phyloP scores from a whole-genome alignment of 2,888 invertebrate genomes.

The Nomada flava region DNA sequence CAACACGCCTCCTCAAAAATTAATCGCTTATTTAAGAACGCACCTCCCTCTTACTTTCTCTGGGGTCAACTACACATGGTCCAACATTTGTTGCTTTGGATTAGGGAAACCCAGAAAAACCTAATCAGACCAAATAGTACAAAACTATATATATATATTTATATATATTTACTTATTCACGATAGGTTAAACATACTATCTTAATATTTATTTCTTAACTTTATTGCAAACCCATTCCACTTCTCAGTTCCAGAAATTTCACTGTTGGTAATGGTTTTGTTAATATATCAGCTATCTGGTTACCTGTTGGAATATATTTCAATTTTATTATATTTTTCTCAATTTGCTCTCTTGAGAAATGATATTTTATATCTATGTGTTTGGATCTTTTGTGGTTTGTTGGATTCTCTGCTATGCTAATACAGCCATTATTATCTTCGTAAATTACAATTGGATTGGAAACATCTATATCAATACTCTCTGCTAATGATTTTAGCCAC shows the following conservation, averaged over 20 bases:
- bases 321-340: slow-evolving; percentile 1
- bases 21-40: background rate
- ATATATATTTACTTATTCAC: background rate
- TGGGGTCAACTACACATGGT: background rate
- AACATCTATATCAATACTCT: slow-evolving; percentile 67
- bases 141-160: background rate
- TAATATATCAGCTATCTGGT: background rate
- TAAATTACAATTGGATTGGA: slow-evolving; percentile 25
- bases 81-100: slow-evolving; percentile 38
- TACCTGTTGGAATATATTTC: slow-evolving; percentile 9
- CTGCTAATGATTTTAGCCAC: slow-evolving; percentile 73
- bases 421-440: slow-evolving; percentile 71
- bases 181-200: background rate
- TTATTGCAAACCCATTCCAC: slow-evolving; percentile 28
- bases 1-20: background rate
- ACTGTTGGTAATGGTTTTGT: background rate
- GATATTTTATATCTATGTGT: slow-evolving; percentile 76
- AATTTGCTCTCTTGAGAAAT: slow-evolving; percentile 42
- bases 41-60: background rate
- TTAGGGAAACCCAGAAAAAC: slow-evolving; percentile 1
- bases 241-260: background rate
- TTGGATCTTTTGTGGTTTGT: slow-evolving; percentile 49
- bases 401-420: slow-evolving; percentile 63
- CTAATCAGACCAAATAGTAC: background rate
- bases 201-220: background rate